Evolutionary conservation across 2,113 vertebrate genomes (phyloP).

Genomic region (Ceratotherium simum): DNA sequence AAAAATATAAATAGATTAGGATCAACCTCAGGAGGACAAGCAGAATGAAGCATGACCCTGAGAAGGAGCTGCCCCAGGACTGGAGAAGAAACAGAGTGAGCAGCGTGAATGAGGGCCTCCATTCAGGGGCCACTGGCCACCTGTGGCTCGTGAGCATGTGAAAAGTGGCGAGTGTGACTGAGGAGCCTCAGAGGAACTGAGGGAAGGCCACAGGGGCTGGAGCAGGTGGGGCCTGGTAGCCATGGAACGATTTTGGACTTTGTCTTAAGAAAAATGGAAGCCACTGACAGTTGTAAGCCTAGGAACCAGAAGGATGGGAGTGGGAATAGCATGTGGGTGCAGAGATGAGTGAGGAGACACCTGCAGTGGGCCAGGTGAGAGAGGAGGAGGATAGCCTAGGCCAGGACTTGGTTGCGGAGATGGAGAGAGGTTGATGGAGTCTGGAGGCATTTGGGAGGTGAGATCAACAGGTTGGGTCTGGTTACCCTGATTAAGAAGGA

Average conservation of each 20-base stretch:
- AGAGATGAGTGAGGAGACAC: no score
- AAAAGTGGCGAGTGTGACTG: not conserved
- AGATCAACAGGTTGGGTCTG: not conserved
- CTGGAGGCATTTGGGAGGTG: not conserved
- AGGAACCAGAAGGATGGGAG: no score
- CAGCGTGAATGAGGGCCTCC: not conserved
- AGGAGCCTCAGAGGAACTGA: not conserved
- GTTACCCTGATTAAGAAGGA: not conserved
- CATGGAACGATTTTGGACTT: not conserved
- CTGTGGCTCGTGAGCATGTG: not conserved
- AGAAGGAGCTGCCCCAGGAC: not conserved
- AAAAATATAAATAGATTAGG: not conserved
- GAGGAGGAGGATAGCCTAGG: not conserved
- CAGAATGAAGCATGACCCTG: not conserved
- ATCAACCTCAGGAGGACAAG: not conserved
- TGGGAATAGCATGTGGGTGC: not conserved
- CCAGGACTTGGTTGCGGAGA: not conserved
- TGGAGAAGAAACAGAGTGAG: not conserved
- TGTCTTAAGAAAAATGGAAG: not conserved
- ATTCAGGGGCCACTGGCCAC: not conserved
- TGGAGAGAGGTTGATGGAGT: not conserved
- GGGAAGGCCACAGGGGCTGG: not conserved
- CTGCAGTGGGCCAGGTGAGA: not conserved
- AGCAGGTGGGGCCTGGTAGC: not conserved
- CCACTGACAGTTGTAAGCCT: fast-evolving